Percentiles rank a stretch among this genome's conserved stretches.
These are phyloP conservation scores for Erebia aethiops DNA, from an alignment of 2,888 invertebrate genomes.

Conservation along the genomic window DNA sequence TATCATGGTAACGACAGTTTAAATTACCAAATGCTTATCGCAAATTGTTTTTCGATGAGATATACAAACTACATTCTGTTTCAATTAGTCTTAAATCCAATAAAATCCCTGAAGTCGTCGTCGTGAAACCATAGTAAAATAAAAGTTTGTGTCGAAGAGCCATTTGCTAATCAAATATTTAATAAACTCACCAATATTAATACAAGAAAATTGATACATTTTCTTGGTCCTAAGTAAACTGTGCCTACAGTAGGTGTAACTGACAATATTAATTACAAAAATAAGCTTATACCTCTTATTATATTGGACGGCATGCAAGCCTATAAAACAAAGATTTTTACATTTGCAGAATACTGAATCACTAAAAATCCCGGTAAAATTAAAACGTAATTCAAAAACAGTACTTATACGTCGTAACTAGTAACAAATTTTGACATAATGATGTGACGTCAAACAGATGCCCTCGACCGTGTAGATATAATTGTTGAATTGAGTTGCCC, in stretches of 20 bases:
- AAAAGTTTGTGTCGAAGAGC: background rate
- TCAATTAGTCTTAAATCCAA: background rate
- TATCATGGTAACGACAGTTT: slow-evolving; percentile 5
- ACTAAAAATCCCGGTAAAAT: background rate
- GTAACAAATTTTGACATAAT: slow-evolving; percentile 27
- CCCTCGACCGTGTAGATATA: slow-evolving; percentile 72
- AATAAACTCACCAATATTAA: background rate
- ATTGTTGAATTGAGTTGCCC: slow-evolving; percentile 72
- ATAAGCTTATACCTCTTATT: background rate
- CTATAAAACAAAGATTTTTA: background rate
- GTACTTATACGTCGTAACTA: background rate
- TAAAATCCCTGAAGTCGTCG: background rate
- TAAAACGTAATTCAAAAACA: background rate
- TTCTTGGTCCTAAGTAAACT: background rate
- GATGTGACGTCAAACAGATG: slow-evolving; percentile 52
- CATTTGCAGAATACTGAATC: background rate
- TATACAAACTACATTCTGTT: background rate
- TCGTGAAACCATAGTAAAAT: background rate
- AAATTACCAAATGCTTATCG: slow-evolving; percentile 11
- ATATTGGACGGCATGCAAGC: background rate
- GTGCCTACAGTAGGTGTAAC: background rate
- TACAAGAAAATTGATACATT: background rate
- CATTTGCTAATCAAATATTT: background rate
- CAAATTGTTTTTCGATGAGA: background rate
- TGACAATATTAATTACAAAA: background rate